Percentiles rank a stretch among this genome's conserved stretches.
phyloP scores from a whole-genome alignment of 2,888 invertebrate species.

The Amphiduros pacificus region DNA sequence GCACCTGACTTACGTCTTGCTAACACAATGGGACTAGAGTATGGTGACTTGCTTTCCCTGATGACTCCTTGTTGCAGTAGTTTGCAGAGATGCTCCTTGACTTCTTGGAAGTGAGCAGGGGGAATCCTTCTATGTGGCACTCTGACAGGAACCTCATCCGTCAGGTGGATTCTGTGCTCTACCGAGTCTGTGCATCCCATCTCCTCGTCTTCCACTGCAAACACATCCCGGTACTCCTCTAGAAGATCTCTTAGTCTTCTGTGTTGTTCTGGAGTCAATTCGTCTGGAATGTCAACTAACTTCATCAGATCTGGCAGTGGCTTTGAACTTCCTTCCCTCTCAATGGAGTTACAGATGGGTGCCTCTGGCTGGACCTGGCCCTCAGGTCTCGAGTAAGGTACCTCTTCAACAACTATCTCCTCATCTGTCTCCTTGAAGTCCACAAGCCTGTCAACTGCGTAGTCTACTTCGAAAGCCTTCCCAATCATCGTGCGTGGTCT shows the following conservation, averaged over 20 bases:
- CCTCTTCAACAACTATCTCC: not conserved
- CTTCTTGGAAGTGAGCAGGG: not conserved
- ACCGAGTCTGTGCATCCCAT: not conserved
- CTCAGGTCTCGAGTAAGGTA: too few species aligned
- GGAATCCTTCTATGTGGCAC: not conserved
- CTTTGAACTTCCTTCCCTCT: not conserved
- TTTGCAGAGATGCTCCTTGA: not conserved
- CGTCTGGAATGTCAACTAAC: too few species aligned
- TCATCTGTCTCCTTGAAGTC: not conserved
- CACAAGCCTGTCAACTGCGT: not conserved
- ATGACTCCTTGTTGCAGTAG: not conserved
- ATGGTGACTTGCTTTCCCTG: not conserved
- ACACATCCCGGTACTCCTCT: not conserved
- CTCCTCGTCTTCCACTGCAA: not conserved
- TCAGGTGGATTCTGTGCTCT: not conserved
- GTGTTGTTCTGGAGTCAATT: too few species aligned
- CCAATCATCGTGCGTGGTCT: not conserved
- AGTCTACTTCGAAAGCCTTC: not conserved
- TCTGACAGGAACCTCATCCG: not conserved
- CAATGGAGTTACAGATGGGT: not conserved
- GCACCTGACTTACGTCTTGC: not conserved
- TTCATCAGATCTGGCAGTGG: too few species aligned
- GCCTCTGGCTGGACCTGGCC: not conserved
- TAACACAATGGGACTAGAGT: not conserved
- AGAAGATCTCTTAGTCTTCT: too few species aligned